A percentile compares a stretch with the other conserved stretches of the same genome.
phyloP scores from a whole-genome alignment of 2,888 invertebrate species.

The Steinernema scapterisci region DNA sequence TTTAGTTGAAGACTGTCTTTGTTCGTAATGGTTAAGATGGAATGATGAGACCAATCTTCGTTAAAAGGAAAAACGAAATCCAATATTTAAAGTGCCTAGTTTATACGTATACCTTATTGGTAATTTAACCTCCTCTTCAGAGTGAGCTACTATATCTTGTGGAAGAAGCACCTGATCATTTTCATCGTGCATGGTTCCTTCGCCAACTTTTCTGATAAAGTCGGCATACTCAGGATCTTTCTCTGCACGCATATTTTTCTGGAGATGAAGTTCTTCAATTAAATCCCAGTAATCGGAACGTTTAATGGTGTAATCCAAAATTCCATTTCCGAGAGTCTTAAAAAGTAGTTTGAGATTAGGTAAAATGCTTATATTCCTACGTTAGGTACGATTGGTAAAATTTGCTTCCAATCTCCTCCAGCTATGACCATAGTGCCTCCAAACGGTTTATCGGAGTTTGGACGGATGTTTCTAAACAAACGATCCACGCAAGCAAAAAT shows the following conservation, averaged over 20 bases:
- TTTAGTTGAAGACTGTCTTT: too few species aligned
- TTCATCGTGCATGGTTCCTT: neutral
- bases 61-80: neutral
- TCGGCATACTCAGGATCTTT: neutral
- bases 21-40: too few species aligned
- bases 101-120: too few species aligned
- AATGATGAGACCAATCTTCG: neutral
- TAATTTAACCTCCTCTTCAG: neutral
- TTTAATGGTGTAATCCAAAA: neutral
- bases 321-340: neutral
- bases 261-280: neutral
- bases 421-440: neutral
- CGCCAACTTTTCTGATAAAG: neutral
- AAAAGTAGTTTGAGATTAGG: neutral
- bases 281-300: neutral
- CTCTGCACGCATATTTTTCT: neutral
- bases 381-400: neutral
- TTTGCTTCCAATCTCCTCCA: constrained; percentile 15
- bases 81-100: neutral
- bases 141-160: neutral
- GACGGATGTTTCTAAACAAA: neutral
- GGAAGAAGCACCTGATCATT: neutral
- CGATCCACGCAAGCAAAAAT: neutral
- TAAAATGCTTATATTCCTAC: neutral
- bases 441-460: neutral